Evolutionary conservation across 2,888 invertebrate species (phyloP), one percentile per base, ranked within the genome.

Genomic region (Xanthia togata): DNA sequence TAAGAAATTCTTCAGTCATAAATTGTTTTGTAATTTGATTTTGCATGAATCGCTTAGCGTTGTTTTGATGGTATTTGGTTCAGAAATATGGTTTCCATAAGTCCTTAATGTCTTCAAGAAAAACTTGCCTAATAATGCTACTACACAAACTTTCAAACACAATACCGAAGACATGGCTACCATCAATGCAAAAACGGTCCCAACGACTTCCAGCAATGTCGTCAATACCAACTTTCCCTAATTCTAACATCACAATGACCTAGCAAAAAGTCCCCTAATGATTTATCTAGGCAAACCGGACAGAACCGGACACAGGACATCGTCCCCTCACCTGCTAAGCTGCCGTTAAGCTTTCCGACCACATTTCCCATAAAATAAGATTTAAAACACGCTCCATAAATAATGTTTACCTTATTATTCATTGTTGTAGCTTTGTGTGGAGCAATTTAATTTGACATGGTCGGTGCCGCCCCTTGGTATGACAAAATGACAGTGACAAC

Each of bases 351-450:
- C 93, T 91, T 89, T 84, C 85, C 91, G 86, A 95, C 96, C 96
- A 88, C 96, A 95, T 94, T 96, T 96, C 96, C 96, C 96, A 96
- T 96, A 96, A 96, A 96, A 96, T 95, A 94, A 95, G 95, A 96
- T 96, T 94, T 93, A 93, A 92, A 93, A 93, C 93, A 90, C 88
- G 92, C 68, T 89, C 89, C 91, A 93, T 93, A 94, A 93, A 94
- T 93, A 92, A 91, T 90, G 88, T 92, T 91, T 91, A 85, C 89
- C 85, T 91, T 91, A 91, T 89, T 92, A 91, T 92, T 92, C 91
- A 92, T 93, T 93, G 92, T 93, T 83, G 79, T 74, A 73, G 84
- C 90, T 90, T 91, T 92, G 92, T 93, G 89, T 85, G 78, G 80
- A 84, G 89, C 92, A 89, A 92, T 94, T 93, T 93, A 91, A 94